A percentile compares a stretch with the other conserved stretches of the same genome.
Evolutionary conservation across 2,113 vertebrate species (phyloP).

Genomic region (Brienomyrus brachyistius): DNA sequence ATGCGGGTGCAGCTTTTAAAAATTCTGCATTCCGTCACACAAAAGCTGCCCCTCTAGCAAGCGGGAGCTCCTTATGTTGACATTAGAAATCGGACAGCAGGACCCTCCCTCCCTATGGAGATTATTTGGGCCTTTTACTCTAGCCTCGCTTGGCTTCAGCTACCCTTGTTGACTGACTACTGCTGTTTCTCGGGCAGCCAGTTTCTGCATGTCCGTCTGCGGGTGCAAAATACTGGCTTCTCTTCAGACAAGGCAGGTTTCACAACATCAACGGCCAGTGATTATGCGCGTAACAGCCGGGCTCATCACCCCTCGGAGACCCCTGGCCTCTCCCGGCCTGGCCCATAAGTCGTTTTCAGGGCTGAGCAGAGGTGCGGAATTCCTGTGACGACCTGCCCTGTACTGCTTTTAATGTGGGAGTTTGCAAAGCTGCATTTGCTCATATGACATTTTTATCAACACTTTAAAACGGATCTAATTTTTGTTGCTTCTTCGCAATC

Average conservation of each 20-base stretch:
- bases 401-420: background rate
- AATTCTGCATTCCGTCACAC: background rate
- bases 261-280: background rate
- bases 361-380: background rate
- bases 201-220: background rate
- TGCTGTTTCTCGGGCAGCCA: background rate
- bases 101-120: background rate
- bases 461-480: background rate
- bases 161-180: background rate
- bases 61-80: background rate
- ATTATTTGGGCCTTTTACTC: background rate
- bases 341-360: background rate
- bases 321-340: background rate
- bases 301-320: background rate
- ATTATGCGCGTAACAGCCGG: background rate
- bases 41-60: background rate
- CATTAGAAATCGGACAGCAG: background rate
- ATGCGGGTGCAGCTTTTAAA: background rate
- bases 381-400: background rate
- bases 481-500: background rate
- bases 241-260: background rate
- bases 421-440: background rate
- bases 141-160: background rate
- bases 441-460: background rate
- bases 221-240: background rate